Percentiles rank a stretch among this genome's conserved stretches.
Evolutionary conservation across 2,113 vertebrate genomes (phyloP).

Genomic region (Geothlypis trichas): DNA sequence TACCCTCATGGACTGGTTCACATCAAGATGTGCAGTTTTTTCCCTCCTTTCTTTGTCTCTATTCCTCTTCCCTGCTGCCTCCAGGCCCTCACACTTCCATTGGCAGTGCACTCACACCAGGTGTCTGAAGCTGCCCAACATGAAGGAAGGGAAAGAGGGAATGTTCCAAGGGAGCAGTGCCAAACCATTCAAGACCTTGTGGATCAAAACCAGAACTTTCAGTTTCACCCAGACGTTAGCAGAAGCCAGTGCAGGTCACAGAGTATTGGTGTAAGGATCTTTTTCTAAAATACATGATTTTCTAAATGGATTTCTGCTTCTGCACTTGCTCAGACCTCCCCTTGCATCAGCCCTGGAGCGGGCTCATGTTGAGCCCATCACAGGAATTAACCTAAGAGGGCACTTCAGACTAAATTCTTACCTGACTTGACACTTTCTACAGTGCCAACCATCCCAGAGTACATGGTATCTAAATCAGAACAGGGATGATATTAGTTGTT

Average conservation of each 20-base stretch:
- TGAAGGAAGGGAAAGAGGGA: background rate
- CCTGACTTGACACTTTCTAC: background rate
- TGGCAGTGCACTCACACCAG: fast-evolving
- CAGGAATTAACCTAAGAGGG: background rate
- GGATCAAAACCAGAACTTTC: background rate
- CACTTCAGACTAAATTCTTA: background rate
- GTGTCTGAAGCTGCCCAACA: background rate
- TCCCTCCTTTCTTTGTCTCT: background rate
- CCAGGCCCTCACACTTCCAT: background rate
- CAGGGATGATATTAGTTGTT: background rate
- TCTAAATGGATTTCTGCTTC: background rate
- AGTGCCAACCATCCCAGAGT: background rate
- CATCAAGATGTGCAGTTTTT: background rate
- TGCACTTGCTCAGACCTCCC: background rate
- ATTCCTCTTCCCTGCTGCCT: background rate
- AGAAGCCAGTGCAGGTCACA: background rate
- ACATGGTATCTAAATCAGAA: background rate
- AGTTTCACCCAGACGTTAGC: background rate
- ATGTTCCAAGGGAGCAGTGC: background rate
- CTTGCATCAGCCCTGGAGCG: background rate
- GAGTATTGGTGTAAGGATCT: background rate
- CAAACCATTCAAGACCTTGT: background rate
- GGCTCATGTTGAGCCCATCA: background rate
- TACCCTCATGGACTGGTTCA: background rate
- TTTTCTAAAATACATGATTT: background rate